These are phyloP conservation scores for Poeciliopsis paucimaculata DNA, from an alignment of 2,797 vertebrate genomes.

Conservation along the genomic window DNA sequence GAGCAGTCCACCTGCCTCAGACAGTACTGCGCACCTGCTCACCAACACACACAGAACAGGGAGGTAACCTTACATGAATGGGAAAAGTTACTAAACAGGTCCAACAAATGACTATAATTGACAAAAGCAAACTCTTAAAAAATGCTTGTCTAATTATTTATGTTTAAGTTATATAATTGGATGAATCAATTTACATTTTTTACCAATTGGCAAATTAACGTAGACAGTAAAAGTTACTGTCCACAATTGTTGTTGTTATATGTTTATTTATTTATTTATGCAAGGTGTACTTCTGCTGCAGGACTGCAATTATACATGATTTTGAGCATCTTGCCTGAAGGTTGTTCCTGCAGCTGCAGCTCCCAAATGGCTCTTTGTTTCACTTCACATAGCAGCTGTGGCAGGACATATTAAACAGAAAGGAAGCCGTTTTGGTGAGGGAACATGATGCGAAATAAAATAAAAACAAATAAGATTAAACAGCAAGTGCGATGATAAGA, in stretches of 20 bases:
- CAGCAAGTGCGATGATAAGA: neutral
- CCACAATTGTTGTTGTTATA: neutral
- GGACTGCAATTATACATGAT: neutral
- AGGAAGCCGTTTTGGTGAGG: neutral
- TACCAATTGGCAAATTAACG: neutral
- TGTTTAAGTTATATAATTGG: neutral
- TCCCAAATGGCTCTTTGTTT: constrained; percentile 87
- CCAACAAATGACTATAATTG: neutral
- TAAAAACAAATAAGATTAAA: neutral
- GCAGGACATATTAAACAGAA: constrained; percentile 28
- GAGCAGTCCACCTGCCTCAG: constrained; percentile 86
- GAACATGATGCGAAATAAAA: neutral
- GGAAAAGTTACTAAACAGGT: neutral
- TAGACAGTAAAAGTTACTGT: neutral
- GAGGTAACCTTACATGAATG: neutral
- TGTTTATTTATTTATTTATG: neutral
- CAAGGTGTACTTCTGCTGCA: neutral
- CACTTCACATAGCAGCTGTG: constrained; percentile 89
- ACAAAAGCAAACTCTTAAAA: neutral
- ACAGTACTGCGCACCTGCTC: constrained; percentile 85
- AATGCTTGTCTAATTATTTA: neutral
- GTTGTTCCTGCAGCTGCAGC: constrained; percentile 77
- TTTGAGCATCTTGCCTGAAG: constrained; percentile 53
- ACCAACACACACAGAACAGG: constrained; percentile 16
- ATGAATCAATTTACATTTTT: neutral